Percentiles rank a stretch among this genome's conserved stretches.
These are phyloP conservation scores for Bilobella aurantiaca DNA, from an alignment of 1,140 invertebrate genomes.

Conservation along the genomic window DNA sequence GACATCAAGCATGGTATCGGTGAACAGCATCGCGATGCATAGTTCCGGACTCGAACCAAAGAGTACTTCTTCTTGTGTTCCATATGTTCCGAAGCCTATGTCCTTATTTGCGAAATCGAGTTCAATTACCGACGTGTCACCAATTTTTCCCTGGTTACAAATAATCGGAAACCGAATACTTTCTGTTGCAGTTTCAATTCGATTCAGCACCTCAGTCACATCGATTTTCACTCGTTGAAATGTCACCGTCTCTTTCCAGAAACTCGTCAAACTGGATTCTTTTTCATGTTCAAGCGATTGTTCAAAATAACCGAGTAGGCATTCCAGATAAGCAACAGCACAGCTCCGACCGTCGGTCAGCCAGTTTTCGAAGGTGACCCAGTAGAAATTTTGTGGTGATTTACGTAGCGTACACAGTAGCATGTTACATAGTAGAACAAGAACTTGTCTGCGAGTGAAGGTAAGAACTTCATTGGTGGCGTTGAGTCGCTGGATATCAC, in stretches of 20 bases:
- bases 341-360: background rate
- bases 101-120: constrained; percentile 17
- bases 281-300: background rate
- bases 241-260: background rate
- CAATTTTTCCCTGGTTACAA: background rate
- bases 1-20: background rate
- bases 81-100: background rate
- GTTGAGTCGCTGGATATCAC: background rate
- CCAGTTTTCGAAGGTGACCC: background rate
- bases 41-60: constrained; percentile 12
- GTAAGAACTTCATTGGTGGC: background rate
- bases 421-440: background rate
- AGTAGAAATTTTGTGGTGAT: background rate
- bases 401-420: background rate
- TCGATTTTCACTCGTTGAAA: background rate
- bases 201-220: background rate
- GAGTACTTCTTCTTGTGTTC: constrained; percentile 12
- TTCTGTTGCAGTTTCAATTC: background rate
- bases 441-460: background rate
- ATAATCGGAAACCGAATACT: background rate
- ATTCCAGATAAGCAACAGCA: background rate
- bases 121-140: background rate
- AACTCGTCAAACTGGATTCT: background rate
- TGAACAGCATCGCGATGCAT: constrained; percentile 2
- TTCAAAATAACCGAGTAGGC: background rate